These are phyloP conservation scores for Leptobrachium leishanense DNA, from an alignment of 2,113 vertebrate species.

Conservation along the genomic window DNA sequence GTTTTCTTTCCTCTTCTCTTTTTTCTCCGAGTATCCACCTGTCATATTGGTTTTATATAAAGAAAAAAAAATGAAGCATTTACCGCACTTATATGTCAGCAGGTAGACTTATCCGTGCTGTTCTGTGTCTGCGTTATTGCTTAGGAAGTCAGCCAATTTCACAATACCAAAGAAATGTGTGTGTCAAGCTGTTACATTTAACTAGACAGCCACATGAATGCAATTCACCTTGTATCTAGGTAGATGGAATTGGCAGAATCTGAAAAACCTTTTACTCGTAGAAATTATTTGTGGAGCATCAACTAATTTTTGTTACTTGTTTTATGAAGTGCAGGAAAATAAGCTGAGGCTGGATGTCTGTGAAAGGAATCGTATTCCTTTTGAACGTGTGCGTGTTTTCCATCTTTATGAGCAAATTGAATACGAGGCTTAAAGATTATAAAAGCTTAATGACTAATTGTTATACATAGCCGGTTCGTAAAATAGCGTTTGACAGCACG, in stretches of 20 bases:
- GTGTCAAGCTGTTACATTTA: slow-evolving; percentile 46
- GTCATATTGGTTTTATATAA: slow-evolving; percentile 31
- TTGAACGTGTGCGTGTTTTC: too few species aligned
- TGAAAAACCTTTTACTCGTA: slow-evolving; percentile 13
- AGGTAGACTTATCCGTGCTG: slow-evolving; percentile 19
- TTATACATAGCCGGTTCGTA: too few species aligned
- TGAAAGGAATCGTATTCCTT: too few species aligned
- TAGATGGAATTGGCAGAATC: slow-evolving; percentile 12
- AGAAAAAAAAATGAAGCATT: slow-evolving; percentile 36
- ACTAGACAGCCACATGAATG: slow-evolving; percentile 34
- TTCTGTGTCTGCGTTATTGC: slow-evolving; percentile 33
- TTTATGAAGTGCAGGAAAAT: background rate
- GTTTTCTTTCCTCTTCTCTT: background rate
- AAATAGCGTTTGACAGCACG: too few species aligned
- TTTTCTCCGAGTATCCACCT: slow-evolving; percentile 22
- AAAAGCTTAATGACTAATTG: too few species aligned
- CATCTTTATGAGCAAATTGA: too few species aligned
- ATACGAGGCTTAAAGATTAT: too few species aligned
- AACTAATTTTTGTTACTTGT: slow-evolving; percentile 7
- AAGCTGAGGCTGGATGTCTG: too few species aligned
- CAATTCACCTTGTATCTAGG: slow-evolving; percentile 28
- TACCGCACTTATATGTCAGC: slow-evolving; percentile 37
- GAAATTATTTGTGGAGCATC: slow-evolving; percentile 13
- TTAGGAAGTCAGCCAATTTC: slow-evolving; percentile 46
- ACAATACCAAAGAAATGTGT: slow-evolving; percentile 41